A percentile compares a stretch with the other conserved stretches of the same genome.
These are phyloP conservation scores for Engraulis encrasicolus DNA, from an alignment of 2,113 vertebrate species.

Conservation along the genomic window DNA sequence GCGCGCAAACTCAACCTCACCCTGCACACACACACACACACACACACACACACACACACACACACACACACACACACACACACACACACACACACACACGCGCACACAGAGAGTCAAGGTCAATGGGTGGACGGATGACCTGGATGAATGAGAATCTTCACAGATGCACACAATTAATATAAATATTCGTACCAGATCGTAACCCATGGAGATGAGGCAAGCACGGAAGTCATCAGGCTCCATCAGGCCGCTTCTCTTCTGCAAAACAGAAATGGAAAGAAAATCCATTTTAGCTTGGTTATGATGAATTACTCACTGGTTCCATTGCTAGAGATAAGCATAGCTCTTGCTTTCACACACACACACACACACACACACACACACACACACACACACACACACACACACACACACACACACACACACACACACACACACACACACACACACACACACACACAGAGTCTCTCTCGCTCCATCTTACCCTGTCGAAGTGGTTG, in stretches of 20 bases:
- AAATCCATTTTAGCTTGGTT: background rate
- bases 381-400: background rate
- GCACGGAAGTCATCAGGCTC: conserved; percentile 91
- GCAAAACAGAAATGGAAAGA: conserved; percentile 17
- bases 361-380: background rate
- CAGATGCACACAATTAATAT: no score
- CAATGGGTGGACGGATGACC: no score
- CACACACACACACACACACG: no score
- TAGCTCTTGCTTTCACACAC: background rate
- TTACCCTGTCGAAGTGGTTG: conserved; percentile 91
- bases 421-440: background rate
- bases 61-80: no score
- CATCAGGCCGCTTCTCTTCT: conserved; percentile 92
- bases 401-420: background rate
- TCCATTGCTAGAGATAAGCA: background rate
- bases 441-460: background rate
- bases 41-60: no score
- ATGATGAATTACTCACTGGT: background rate
- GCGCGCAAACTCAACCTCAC: conserved; percentile 89
- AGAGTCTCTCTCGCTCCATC: background rate
- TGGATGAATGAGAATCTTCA: no score
- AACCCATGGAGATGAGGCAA: conserved; percentile 93
- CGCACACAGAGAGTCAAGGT: no score
- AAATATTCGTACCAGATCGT: conserved; percentile 84
- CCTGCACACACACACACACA: conserved; percentile 67